These are phyloP conservation scores for Cyprinus carpio DNA, from an alignment of 2,113 vertebrate genomes.

Conservation along the genomic window DNA sequence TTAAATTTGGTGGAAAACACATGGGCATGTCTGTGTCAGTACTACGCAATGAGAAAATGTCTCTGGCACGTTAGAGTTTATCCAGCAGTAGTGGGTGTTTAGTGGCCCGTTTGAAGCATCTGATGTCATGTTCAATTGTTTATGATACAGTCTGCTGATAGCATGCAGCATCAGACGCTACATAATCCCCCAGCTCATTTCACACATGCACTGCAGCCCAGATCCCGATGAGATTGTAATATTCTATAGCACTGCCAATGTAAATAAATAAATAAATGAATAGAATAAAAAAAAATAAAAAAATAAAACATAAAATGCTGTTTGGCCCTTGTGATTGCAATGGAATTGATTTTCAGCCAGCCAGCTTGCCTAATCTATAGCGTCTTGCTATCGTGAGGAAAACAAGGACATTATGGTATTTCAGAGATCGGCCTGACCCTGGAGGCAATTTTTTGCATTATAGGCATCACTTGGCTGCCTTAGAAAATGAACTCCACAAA, in stretches of 20 bases:
- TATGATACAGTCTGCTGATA: slow-evolving; percentile 48
- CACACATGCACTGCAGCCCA: slow-evolving; percentile 28
- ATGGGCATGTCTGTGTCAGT: background rate
- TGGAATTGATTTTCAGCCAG: slow-evolving; percentile 53
- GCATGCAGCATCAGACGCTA: slow-evolving; percentile 35
- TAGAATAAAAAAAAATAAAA: background rate
- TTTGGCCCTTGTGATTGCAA: slow-evolving; percentile 50
- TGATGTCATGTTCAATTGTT: slow-evolving; percentile 59
- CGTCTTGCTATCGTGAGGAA: slow-evolving; percentile 32
- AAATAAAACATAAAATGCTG: slow-evolving; percentile 14
- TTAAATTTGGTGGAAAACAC: background rate
- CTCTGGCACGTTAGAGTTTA: slow-evolving; percentile 8
- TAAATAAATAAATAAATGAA: background rate
- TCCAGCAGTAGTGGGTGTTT: slow-evolving; percentile 42
- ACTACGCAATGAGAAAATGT: background rate
- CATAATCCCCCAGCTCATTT: slow-evolving; percentile 47
- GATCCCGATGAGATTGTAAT: slow-evolving; percentile 32
- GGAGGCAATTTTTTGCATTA: slow-evolving; percentile 45
- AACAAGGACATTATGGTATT: slow-evolving; percentile 44
- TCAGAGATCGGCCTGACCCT: slow-evolving; percentile 38
- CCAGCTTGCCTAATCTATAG: slow-evolving; percentile 39
- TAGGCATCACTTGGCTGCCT: slow-evolving; percentile 38
- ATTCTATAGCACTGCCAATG: slow-evolving; percentile 42
- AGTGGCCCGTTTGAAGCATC: slow-evolving; percentile 46
- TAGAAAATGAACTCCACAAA: slow-evolving; percentile 36